phyloP scores from a whole-genome alignment of 2,888 invertebrate genomes.

The Nineta flava region DNA sequence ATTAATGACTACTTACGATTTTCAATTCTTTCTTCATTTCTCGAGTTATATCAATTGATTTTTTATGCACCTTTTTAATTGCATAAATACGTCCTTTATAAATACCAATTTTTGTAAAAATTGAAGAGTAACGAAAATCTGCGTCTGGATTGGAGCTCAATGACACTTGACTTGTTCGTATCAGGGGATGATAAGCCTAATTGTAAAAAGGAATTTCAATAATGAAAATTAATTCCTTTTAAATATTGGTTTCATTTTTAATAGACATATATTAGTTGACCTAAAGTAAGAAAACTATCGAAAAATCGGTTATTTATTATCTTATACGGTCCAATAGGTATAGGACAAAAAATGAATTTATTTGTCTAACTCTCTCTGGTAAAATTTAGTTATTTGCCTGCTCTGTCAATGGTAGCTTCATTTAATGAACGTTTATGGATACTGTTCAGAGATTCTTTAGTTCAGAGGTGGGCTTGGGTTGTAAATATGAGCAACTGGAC shows the following conservation, averaged over 20 bases:
- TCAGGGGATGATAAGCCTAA: slow-evolving; percentile 41
- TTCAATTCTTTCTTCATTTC: slow-evolving; percentile 88
- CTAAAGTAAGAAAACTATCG: neutral
- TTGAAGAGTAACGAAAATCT: slow-evolving; percentile 77
- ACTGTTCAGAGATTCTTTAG: too few relatives aligned
- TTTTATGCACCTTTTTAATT: slow-evolving; percentile 69
- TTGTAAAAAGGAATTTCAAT: slow-evolving; percentile 10
- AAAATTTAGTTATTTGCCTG: too few relatives aligned
- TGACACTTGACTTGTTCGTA: slow-evolving; percentile 77
- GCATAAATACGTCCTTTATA: slow-evolving; percentile 79
- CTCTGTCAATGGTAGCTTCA: too few relatives aligned
- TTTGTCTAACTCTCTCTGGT: too few relatives aligned
- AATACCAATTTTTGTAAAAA: slow-evolving; percentile 79
- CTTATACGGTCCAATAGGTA: too few relatives aligned
- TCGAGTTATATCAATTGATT: slow-evolving; percentile 74
- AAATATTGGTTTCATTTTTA: neutral
- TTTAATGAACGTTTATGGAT: too few relatives aligned
- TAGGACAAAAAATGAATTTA: too few relatives aligned
- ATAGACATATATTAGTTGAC: neutral
- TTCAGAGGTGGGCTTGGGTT: too few relatives aligned
- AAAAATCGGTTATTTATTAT: too few relatives aligned
- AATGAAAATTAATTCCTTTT: neutral
- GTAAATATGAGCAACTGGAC: too few relatives aligned
- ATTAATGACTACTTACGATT: slow-evolving; percentile 43
- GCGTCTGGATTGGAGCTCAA: slow-evolving; percentile 83